phyloP scores from a whole-genome alignment of 2,797 vertebrate species.

The Acanthornis magna region DNA sequence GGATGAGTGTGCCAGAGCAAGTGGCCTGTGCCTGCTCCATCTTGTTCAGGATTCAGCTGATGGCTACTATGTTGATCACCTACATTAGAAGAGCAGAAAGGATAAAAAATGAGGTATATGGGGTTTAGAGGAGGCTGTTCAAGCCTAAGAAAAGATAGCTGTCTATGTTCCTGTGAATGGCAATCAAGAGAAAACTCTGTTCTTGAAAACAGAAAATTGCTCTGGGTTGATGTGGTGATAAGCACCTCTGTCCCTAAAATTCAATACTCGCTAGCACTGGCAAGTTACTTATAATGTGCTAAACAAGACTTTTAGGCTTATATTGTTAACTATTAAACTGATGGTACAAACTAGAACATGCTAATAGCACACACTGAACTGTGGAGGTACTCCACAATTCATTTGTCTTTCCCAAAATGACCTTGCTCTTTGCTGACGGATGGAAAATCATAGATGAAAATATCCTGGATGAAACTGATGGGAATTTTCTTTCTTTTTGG shows the following conservation, averaged over 20 bases:
- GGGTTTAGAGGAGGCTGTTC: background rate
- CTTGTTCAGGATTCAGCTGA: background rate
- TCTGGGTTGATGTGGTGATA: background rate
- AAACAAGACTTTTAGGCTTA: slow-evolving; percentile 10
- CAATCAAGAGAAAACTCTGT: background rate
- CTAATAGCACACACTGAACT: slow-evolving; percentile 2
- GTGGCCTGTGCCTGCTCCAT: background rate
- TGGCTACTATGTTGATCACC: background rate
- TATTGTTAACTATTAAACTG: background rate
- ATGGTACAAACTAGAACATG: slow-evolving; percentile 23
- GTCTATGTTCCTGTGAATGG: background rate
- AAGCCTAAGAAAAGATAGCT: background rate
- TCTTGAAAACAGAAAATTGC: background rate
- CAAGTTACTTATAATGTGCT: slow-evolving; percentile 10
- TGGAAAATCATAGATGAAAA: background rate
- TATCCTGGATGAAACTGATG: background rate
- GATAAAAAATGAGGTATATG: background rate
- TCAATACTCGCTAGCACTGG: slow-evolving; percentile 12
- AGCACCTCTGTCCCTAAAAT: background rate
- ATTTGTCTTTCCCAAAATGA: slow-evolving; percentile 33
- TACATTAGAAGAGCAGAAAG: background rate
- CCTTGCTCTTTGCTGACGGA: slow-evolving; percentile 5
- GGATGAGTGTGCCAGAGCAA: background rate
- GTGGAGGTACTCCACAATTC: background rate
- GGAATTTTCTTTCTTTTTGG: background rate